phyloP scores from a whole-genome alignment of 2,888 invertebrate genomes.

The Nomada ferruginata region DNA sequence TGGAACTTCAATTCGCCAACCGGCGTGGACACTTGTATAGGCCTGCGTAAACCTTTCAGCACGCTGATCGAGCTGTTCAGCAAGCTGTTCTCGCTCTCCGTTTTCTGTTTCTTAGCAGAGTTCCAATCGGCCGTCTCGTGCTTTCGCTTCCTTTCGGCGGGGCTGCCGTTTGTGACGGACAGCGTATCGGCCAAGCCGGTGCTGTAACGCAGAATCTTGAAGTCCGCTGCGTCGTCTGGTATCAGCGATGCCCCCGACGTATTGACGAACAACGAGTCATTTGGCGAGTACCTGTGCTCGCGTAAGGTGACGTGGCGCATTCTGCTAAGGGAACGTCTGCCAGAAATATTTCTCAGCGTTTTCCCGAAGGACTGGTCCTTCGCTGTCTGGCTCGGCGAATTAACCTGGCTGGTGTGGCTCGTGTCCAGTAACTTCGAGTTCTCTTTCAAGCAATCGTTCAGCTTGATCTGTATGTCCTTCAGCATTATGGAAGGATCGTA shows the following conservation, averaged over 20 bases:
- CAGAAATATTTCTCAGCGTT: conserved; percentile 79
- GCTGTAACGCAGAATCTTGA: conserved; percentile 71
- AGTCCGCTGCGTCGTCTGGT: conserved; percentile 69
- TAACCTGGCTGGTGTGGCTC: conserved; percentile 46
- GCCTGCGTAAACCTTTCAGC: conserved; percentile 74
- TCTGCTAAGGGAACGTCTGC: conserved; percentile 78
- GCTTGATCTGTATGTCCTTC: conserved; percentile 78
- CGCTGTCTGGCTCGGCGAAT: conserved; percentile 16
- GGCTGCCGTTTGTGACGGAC: conserved; percentile 69
- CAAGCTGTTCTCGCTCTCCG: conserved; percentile 70
- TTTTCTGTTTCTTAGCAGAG: conserved; percentile 75
- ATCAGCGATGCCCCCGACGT: conserved; percentile 75
- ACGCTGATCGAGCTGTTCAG: conserved; percentile 75
- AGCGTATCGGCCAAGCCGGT: conserved; percentile 56
- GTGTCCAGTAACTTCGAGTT: conserved; percentile 70
- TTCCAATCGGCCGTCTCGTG: conserved; percentile 59
- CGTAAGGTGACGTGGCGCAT: conserved; percentile 76
- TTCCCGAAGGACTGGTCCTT: conserved; percentile 80
- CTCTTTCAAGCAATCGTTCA: conserved; percentile 80
- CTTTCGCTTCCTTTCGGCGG: conserved; percentile 77
- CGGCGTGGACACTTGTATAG: conserved; percentile 77
- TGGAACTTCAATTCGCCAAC: conserved; percentile 71
- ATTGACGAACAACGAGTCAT: conserved; percentile 81
- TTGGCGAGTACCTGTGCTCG: conserved; percentile 79
- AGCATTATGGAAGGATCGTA: conserved; percentile 78